These are phyloP conservation scores for Chrysodeixis includens DNA, from an alignment of 2,888 invertebrate genomes.

Conservation along the genomic window DNA sequence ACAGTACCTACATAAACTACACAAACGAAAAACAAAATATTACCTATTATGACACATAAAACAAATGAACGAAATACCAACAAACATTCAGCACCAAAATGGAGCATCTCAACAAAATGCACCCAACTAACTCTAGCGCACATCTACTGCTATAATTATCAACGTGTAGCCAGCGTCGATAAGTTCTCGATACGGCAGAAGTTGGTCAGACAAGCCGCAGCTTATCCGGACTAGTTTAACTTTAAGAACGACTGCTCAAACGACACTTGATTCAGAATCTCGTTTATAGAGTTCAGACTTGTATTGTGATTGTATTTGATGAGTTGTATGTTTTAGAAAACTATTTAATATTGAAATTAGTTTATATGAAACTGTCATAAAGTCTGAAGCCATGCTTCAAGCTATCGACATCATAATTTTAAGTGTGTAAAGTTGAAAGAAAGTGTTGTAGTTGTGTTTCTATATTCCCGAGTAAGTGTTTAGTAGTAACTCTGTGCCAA, in stretches of 20 bases:
- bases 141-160: not conserved
- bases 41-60: not conserved
- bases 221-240: conserved; percentile 10
- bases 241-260: not conserved
- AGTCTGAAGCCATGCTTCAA: too few relatives aligned
- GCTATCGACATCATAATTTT: too few relatives aligned
- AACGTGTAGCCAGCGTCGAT: not conserved
- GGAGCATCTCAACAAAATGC: not conserved
- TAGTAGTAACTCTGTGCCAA: too few relatives aligned
- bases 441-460: too few relatives aligned
- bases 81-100: not conserved
- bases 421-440: too few relatives aligned
- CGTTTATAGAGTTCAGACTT: not conserved
- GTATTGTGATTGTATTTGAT: not conserved
- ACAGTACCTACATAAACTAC: not conserved
- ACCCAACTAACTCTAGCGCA: not conserved
- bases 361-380: too few relatives aligned
- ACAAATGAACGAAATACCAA: not conserved
- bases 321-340: too few relatives aligned
- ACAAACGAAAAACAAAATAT: not conserved
- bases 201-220: conserved; percentile 14
- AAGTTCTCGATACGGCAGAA: conserved; percentile 19
- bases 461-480: too few relatives aligned
- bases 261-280: not conserved
- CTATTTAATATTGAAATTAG: too few relatives aligned